Conservation (phyloP, 2,888 invertebrate genomes). For the Andrena bicolor region DNA sequence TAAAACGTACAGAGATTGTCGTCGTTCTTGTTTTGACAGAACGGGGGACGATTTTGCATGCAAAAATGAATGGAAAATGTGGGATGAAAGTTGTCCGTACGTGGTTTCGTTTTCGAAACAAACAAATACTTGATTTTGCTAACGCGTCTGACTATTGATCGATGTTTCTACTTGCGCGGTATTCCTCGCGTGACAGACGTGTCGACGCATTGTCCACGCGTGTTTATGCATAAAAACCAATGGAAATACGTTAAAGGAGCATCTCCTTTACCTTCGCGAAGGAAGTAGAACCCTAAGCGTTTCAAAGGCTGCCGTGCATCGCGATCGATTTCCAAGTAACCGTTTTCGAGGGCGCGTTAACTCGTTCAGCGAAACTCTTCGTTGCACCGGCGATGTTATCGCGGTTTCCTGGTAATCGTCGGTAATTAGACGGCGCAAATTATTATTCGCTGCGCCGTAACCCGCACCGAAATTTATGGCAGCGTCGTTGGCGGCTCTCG, state of each 20-base stretch:
- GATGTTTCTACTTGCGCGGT: background rate
- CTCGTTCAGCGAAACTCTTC: constrained; percentile 14
- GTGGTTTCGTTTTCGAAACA: too few species aligned
- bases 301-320: background rate
- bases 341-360: constrained; percentile 18
- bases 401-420: constrained; percentile 33
- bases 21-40: too few species aligned
- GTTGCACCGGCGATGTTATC: constrained; percentile 37
- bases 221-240: too few species aligned
- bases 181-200: background rate
- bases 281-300: background rate
- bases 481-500: constrained; percentile 19
- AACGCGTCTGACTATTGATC: background rate
- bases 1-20: too few species aligned
- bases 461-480: constrained; percentile 25
- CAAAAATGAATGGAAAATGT: too few species aligned
- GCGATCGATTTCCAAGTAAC: constrained; percentile 40
- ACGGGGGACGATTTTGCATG: too few species aligned
- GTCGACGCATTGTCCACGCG: too few species aligned
- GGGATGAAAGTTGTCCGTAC: too few species aligned
- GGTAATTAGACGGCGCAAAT: constrained; percentile 52
- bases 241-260: too few species aligned
- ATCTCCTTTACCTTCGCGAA: background rate
- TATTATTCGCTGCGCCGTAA: constrained; percentile 25
- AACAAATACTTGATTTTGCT: too few species aligned